A percentile compares a stretch with the other conserved stretches of the same genome.
These are phyloP conservation scores for Archaeoteleia sp. DNA, from an alignment of 2,888 invertebrate genomes.

Conservation along the genomic window DNA sequence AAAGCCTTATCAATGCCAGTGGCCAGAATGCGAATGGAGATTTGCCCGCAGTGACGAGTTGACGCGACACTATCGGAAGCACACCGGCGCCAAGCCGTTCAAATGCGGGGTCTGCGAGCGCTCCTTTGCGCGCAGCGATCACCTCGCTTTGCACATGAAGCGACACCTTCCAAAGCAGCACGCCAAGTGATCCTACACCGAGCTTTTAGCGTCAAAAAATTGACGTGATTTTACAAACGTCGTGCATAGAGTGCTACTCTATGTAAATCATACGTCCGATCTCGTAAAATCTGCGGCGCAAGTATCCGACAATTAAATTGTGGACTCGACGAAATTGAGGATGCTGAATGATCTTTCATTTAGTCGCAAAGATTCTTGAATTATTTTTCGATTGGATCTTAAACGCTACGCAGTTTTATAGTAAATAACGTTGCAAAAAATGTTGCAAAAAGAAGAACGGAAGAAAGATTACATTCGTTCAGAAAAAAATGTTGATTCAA, in stretches of 20 bases:
- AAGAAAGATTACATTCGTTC: too few species aligned
- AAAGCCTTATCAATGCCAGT: conserved; percentile 98
- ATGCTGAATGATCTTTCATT: too few species aligned
- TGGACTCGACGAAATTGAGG: not conserved
- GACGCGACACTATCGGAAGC: conserved; percentile 97
- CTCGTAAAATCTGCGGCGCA: conserved; percentile 48
- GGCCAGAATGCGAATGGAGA: conserved; percentile 98
- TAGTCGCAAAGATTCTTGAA: too few species aligned
- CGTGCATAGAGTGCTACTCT: conserved; percentile 19
- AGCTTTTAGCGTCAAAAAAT: conserved; percentile 20
- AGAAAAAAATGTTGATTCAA: too few species aligned
- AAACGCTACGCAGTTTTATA: too few species aligned
- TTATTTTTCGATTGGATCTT: too few species aligned
- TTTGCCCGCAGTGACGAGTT: conserved; percentile 97
- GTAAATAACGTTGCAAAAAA: too few species aligned
- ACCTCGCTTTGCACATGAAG: conserved; percentile 97
- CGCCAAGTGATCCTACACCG: conserved; percentile 72
- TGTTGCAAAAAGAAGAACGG: too few species aligned
- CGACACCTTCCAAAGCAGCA: conserved; percentile 92
- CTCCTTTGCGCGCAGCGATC: conserved; percentile 96
- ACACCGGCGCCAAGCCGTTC: conserved; percentile 97
- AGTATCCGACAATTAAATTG: conserved; percentile 26
- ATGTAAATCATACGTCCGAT: conserved; percentile 43
- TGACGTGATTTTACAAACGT: conserved; percentile 26
- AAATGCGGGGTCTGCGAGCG: conserved; percentile 96